These are phyloP conservation scores for Ctenomys sociabilis DNA, from an alignment of 2,113 vertebrate genomes.

Conservation along the genomic window DNA sequence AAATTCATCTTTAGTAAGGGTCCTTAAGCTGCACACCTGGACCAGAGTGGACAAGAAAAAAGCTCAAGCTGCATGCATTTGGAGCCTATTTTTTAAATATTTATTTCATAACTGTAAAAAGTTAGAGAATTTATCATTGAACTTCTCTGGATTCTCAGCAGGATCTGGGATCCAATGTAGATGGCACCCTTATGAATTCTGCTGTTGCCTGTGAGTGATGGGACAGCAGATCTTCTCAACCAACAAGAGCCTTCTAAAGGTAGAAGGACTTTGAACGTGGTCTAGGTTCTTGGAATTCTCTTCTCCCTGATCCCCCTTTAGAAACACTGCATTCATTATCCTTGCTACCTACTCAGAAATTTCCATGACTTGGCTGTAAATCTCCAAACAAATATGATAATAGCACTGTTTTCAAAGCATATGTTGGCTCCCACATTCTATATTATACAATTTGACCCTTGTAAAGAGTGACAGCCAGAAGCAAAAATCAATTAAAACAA, in stretches of 20 bases:
- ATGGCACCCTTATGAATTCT: background rate
- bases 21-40: background rate
- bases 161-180: background rate
- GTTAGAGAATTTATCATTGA: background rate
- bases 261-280: background rate
- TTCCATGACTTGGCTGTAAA: background rate
- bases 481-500: background rate
- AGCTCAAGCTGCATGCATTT: background rate
- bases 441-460: background rate
- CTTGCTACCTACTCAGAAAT: background rate
- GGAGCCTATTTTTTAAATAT: background rate
- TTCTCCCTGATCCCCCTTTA: background rate
- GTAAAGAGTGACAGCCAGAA: background rate
- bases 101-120: background rate
- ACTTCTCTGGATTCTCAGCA: background rate
- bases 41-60: background rate
- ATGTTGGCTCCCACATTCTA: background rate
- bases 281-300: background rate
- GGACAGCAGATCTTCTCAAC: too few species aligned
- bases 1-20: background rate
- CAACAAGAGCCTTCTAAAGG: background rate
- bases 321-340: background rate
- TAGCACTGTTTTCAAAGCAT: background rate
- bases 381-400: background rate
- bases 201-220: background rate